These are phyloP conservation scores for Malurus splendens DNA, from an alignment of 2,797 vertebrate species.

Conservation along the genomic window DNA sequence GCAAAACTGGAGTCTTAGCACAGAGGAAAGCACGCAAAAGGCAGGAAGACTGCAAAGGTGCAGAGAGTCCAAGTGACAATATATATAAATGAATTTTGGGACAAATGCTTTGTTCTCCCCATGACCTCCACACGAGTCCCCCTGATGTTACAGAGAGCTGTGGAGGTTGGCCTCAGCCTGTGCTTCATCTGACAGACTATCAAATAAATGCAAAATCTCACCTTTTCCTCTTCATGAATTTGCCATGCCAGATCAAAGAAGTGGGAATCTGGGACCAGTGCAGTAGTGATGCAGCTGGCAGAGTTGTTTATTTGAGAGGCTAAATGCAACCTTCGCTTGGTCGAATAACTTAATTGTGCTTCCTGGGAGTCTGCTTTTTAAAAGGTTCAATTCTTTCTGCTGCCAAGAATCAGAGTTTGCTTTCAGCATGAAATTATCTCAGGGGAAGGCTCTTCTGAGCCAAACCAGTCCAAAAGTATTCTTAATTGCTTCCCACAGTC, in stretches of 20 bases:
- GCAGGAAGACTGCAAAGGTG: not conserved
- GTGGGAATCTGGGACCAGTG: constrained; percentile 17
- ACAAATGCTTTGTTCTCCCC: not conserved
- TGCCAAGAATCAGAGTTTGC: constrained; percentile 54
- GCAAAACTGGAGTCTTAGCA: not conserved
- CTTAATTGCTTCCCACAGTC: constrained; percentile 47
- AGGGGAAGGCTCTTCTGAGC: constrained; percentile 35
- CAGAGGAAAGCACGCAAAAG: not conserved
- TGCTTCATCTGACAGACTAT: not conserved
- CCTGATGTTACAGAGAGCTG: not conserved
- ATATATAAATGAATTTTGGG: not conserved
- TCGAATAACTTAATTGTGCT: constrained; percentile 53
- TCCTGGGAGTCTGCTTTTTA: constrained; percentile 47
- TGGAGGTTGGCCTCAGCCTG: not conserved
- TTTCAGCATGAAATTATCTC: constrained; percentile 53
- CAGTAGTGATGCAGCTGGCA: constrained; percentile 36
- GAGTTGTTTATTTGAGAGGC: constrained; percentile 41
- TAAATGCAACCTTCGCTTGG: constrained; percentile 51
- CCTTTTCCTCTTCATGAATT: constrained; percentile 23
- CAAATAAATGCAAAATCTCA: not conserved
- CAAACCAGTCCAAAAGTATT: constrained; percentile 38
- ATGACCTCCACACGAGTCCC: not conserved
- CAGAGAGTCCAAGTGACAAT: not conserved
- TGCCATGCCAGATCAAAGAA: constrained; percentile 30
- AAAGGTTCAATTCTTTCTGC: constrained; percentile 48